Percentiles rank a stretch among this genome's conserved stretches.
Conservation (phyloP, 2,888 invertebrate species). For the Netelia inedita region DNA sequence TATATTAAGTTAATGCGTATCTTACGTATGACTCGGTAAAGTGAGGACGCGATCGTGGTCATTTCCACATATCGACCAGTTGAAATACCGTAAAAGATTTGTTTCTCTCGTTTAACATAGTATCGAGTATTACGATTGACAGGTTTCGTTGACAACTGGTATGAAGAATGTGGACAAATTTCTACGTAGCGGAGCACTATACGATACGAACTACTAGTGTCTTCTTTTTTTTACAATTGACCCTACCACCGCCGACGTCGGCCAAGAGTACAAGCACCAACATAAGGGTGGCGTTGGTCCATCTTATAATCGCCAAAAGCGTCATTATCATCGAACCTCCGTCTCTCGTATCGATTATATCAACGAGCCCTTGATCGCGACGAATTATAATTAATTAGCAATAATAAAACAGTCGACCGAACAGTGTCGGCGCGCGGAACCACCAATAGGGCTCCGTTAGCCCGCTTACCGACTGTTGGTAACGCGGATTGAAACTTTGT, state of each 20-base stretch:
- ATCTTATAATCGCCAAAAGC: slow-evolving; percentile 13
- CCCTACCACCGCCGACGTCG: slow-evolving; percentile 10
- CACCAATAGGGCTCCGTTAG: too few species aligned
- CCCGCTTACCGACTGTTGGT: too few species aligned
- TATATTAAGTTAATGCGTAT: slow-evolving; percentile 3
- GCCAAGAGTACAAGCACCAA: slow-evolving; percentile 1
- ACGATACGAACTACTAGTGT: slow-evolving; percentile 16
- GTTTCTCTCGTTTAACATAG: neutral
- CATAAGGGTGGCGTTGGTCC: slow-evolving; percentile 8
- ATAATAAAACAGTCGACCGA: too few species aligned
- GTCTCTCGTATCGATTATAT: neutral
- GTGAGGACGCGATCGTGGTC: too few species aligned
- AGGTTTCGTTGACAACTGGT: neutral
- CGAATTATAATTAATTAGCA: too few species aligned
- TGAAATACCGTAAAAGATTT: neutral
- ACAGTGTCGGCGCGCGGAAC: too few species aligned
- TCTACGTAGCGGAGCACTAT: slow-evolving; percentile 23
- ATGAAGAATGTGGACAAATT: slow-evolving; percentile 22
- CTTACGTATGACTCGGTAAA: too few species aligned
- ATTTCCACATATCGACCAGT: neutral
- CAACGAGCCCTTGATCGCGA: too few species aligned
- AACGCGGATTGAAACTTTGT: too few species aligned
- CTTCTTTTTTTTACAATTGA: slow-evolving; percentile 52
- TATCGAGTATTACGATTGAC: neutral
- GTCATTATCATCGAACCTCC: slow-evolving; percentile 14